Percentiles rank a stretch among this genome's conserved stretches.
Evolutionary conservation across 2,888 invertebrate species (phyloP).

Genomic region (Yponomeuta malinellus): DNA sequence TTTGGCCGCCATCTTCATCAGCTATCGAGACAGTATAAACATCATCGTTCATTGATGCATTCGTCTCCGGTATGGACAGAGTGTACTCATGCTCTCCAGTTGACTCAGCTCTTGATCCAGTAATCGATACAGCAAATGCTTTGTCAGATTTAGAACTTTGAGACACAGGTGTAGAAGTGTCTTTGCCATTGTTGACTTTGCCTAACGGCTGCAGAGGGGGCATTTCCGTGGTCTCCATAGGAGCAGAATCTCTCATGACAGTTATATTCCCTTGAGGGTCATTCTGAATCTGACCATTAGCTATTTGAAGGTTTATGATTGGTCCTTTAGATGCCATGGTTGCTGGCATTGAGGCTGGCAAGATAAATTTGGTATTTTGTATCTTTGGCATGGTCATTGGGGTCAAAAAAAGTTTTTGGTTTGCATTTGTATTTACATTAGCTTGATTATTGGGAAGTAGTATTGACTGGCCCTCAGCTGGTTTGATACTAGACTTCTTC

Average conservation of each 20-base stretch:
- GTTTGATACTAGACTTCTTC: conserved; percentile 61
- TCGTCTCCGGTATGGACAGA: conserved; percentile 69
- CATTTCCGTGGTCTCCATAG: conserved; percentile 51
- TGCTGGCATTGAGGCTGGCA: conserved; percentile 68
- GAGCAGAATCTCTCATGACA: conserved; percentile 69
- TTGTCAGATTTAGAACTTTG: conserved; percentile 53
- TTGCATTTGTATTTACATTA: conserved; percentile 49
- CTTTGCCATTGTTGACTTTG: conserved; percentile 56
- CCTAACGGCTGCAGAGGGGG: conserved; percentile 63
- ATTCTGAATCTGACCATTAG: conserved; percentile 78
- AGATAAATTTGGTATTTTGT: conserved; percentile 68
- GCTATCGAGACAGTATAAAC: conserved; percentile 72
- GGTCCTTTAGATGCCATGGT: conserved; percentile 76
- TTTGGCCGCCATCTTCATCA: conserved; percentile 60
- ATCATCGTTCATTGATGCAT: conserved; percentile 70
- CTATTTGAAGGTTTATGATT: conserved; percentile 81
- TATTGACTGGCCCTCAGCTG: conserved; percentile 62
- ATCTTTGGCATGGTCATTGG: conserved; percentile 77
- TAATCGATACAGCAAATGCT: conserved; percentile 57
- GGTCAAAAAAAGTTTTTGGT: conserved; percentile 75
- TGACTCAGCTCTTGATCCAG: conserved; percentile 67
- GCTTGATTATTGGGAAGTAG: conserved; percentile 64
- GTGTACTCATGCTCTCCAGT: conserved; percentile 70
- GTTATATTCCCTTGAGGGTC: conserved; percentile 78
- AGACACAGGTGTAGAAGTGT: conserved; percentile 33